These are phyloP conservation scores for Scortum barcoo DNA, from an alignment of 2,113 vertebrate genomes.

Conservation along the genomic window DNA sequence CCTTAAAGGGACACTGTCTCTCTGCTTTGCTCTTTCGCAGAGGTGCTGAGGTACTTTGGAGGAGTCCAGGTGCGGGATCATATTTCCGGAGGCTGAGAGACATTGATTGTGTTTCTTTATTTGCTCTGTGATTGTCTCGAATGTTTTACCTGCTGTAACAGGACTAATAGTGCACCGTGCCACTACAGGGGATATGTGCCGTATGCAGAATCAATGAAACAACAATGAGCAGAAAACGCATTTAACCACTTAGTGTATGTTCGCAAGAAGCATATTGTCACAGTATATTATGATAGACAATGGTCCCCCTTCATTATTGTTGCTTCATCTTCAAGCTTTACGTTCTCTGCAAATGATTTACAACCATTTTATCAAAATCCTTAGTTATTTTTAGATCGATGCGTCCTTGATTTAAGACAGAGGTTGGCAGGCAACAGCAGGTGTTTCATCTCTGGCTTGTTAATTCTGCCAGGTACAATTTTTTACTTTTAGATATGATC, in stretches of 20 bases:
- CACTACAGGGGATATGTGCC: slow-evolving; percentile 35
- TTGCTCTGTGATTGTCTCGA: slow-evolving; percentile 58
- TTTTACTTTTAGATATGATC: too few species aligned
- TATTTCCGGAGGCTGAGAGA: slow-evolving; percentile 61
- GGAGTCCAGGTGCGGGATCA: slow-evolving; percentile 65
- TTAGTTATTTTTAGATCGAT: background rate
- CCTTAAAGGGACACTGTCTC: slow-evolving; percentile 81
- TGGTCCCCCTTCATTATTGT: background rate
- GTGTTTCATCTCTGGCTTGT: background rate
- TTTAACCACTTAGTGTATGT: slow-evolving; percentile 30
- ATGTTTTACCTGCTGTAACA: slow-evolving; percentile 62
- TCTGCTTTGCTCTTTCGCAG: slow-evolving; percentile 33
- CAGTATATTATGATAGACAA: background rate
- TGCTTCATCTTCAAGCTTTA: background rate
- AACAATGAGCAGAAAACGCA: slow-evolving; percentile 37
- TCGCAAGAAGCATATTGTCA: background rate
- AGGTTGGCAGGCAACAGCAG: background rate
- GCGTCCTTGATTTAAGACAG: background rate
- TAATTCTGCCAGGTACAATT: background rate
- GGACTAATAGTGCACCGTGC: slow-evolving; percentile 50
- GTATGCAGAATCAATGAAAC: slow-evolving; percentile 42
- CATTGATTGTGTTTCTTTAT: slow-evolving; percentile 68
- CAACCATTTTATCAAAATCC: background rate
- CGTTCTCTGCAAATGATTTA: background rate
- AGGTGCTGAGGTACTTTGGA: slow-evolving; percentile 54